A percentile compares a stretch with the other conserved stretches of the same genome.
Evolutionary conservation across 2,888 invertebrate species (phyloP).

Genomic region (Dolomedes plantarius): DNA sequence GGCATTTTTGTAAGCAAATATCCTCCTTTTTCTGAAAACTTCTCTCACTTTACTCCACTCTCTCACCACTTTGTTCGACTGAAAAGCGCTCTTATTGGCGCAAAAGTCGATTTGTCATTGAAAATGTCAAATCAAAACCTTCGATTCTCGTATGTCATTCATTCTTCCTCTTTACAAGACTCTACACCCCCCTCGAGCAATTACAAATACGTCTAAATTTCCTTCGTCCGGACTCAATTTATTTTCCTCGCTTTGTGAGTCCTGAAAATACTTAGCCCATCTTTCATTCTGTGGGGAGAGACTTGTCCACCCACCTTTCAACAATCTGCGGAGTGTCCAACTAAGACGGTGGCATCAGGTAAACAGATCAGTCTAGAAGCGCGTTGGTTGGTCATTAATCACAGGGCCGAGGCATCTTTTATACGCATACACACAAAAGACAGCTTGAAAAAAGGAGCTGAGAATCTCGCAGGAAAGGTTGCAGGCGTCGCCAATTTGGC

Average conservation of each 20-base stretch:
- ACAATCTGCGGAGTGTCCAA: conserved; percentile 44
- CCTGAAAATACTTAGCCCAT: conserved; percentile 49
- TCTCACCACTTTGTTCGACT: no score
- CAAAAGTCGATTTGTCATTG: no score
- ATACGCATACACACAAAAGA: conserved; percentile 1
- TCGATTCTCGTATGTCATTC: no score
- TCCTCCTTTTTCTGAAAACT: no score
- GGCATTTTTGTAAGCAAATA: no score
- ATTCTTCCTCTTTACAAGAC: no score
- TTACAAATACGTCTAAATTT: background rate
- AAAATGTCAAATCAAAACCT: no score
- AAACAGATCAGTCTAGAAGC: conserved; percentile 65
- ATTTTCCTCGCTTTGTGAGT: conserved; percentile 55
- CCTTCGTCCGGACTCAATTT: conserved; percentile 46
- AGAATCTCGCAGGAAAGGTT: no score
- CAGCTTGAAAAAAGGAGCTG: no score
- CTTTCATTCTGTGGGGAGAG: conserved; percentile 24
- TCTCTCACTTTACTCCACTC: no score
- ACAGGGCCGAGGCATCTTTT: conserved; percentile 48
- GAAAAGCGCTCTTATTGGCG: no score
- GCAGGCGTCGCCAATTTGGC: no score
- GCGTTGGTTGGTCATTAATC: conserved; percentile 53
- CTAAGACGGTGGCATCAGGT: conserved; percentile 56
- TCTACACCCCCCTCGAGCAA: background rate
- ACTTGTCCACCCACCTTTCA: conserved; percentile 54